Base-by-base conservation (phyloP, 2,113 vertebrate genomes). In the Procavia capensis region DNA sequence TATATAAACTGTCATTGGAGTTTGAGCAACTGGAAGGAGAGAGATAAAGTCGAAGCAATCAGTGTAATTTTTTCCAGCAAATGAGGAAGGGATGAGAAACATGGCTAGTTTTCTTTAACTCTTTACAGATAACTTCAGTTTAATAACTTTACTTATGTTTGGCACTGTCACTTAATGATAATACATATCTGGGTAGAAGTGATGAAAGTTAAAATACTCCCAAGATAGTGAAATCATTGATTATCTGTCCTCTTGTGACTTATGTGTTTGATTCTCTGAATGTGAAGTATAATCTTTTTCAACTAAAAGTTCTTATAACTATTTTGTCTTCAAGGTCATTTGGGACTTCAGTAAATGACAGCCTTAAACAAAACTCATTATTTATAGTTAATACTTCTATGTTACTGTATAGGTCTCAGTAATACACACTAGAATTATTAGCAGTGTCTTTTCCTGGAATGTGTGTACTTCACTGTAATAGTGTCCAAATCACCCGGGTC, bases 1-100 rank as follows among this genome's bases (percentile, higher is more conserved):
- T 97, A 0, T 97, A 96, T 14, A 97, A 96, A 13, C 74, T 97
- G 29, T 93, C 75, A 10, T 20, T 96, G 93, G 97, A 97, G 36
- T 89, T 96, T 54, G 31, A 86, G 39, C 5, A 29, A 0, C 64
- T 97, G 57, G 34, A 90, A 78, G 45, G 6, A 41, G 39, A 92
- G 64, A 68, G 0, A 91, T 8, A 87, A 80, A 76, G 1, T 3
- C 0, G 11, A 68, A 24, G 41, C 0, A 24, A 6, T 1, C 24
- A 61, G 4, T 6, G 5, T 36, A 5, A 54, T 27, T 24, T 92
- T 70, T 19, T 11, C 11, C 47, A 47, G 11, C 47, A 47, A 47
- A 47, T 8, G 47, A n/a, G 47, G 47, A 47, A 11, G 11, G 13
- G 25, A 85, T 27, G n/a, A 47, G 64, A 34, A 61, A n/a, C 1